These are phyloP conservation scores for Phortica okadai DNA, from an alignment of 2,888 invertebrate genomes.

Conservation along the genomic window DNA sequence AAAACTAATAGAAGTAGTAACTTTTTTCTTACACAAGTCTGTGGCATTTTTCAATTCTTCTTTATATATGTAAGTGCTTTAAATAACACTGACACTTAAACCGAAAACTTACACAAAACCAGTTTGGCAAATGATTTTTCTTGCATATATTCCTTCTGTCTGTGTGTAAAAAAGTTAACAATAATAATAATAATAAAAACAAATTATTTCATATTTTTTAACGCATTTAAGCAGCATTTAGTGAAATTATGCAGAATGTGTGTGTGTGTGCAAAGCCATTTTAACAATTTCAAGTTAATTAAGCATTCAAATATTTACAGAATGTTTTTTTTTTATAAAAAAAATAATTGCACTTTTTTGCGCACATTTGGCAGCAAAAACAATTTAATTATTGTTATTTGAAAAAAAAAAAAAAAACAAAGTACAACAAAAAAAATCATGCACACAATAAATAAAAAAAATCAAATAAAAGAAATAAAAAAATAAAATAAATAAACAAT, in stretches of 20 bases:
- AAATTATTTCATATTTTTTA: conserved; percentile 11
- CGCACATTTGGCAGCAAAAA: conserved; percentile 20
- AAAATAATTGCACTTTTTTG: conserved; percentile 24
- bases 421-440: background rate
- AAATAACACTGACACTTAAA: background rate
- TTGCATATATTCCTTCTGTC: conserved; percentile 51
- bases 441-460: conserved; percentile 25
- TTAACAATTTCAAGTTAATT: conserved; percentile 50
- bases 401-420: no score
- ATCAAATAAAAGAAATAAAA: conserved; percentile 12
- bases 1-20: no score
- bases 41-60: background rate
- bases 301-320: conserved; percentile 38
- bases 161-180: conserved; percentile 1
- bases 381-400: conserved; percentile 1
- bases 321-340: conserved; percentile 11
- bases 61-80: background rate
- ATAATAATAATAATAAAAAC: background rate
- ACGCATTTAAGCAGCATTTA: conserved; percentile 15
- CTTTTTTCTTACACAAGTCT: no score
- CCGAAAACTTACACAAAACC: conserved; percentile 1
- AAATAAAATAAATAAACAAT: conserved; percentile 9
- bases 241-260: conserved; percentile 30
- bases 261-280: conserved; percentile 46
- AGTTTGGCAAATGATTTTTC: conserved; percentile 59